These are phyloP conservation scores for Mormyrus hasselquistii DNA, from an alignment of 2,797 vertebrate genomes.

Conservation along the genomic window DNA sequence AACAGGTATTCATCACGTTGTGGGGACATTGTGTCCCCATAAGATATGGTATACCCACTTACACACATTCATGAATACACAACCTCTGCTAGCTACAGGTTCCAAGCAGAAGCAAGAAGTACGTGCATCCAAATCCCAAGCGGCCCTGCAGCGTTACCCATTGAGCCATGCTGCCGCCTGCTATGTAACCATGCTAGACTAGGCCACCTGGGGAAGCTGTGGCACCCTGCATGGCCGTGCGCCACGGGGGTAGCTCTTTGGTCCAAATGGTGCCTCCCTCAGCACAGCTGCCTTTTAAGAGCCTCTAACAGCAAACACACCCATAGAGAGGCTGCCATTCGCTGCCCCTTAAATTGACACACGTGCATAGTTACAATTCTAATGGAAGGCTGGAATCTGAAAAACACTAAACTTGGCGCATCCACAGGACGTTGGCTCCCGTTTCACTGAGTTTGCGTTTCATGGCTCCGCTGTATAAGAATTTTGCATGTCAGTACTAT, in stretches of 20 bases:
- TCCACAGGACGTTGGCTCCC: background rate
- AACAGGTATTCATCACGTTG: no score
- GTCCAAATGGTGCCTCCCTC: background rate
- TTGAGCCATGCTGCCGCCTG: background rate
- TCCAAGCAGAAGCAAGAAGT: background rate
- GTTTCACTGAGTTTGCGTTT: background rate
- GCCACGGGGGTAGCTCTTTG: background rate
- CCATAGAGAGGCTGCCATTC: background rate
- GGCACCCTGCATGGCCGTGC: background rate
- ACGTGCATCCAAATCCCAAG: background rate
- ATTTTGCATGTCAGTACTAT: background rate
- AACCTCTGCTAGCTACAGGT: background rate
- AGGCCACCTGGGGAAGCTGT: background rate
- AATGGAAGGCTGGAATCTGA: slow-evolving; percentile 18
- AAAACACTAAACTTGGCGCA: background rate
- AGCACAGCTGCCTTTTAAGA: background rate
- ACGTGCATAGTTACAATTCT: slow-evolving; percentile 2
- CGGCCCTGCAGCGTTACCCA: background rate
- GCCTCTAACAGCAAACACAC: background rate
- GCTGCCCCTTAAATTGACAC: background rate
- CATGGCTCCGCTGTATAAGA: background rate
- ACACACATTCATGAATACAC: background rate
- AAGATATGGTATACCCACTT: background rate
- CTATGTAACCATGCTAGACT: background rate
- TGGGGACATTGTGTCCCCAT: no score